A percentile compares a stretch with the other conserved stretches of the same genome.
Conservation (phyloP, 2,797 vertebrate genomes). For the Synanceia verrucosa region DNA sequence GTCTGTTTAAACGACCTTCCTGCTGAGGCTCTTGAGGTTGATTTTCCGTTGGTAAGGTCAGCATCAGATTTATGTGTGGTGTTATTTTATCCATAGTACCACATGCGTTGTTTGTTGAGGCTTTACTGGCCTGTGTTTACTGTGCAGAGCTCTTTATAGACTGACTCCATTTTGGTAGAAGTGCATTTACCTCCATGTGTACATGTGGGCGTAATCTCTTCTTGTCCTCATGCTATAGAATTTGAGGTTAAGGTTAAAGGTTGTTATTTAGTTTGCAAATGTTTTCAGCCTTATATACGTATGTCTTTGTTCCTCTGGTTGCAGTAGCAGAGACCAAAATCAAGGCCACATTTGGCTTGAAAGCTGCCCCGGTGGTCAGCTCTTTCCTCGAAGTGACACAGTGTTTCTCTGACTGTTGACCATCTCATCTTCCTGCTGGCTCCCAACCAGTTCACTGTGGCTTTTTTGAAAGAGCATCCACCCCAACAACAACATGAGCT, state of each 20-base stretch:
- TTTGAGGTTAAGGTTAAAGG: conserved; percentile 62
- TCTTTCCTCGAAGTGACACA: conserved; percentile 77
- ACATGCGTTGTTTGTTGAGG: conserved; percentile 15
- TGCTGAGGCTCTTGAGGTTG: neutral
- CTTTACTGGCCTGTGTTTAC: neutral
- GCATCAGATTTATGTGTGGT: conserved; percentile 5
- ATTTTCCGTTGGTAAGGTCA: conserved; percentile 26
- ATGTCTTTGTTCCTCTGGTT: conserved; percentile 57
- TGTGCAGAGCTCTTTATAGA: conserved; percentile 3
- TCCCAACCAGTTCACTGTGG: conserved; percentile 50
- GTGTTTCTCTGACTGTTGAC: conserved; percentile 63
- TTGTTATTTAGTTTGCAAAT: conserved; percentile 57
- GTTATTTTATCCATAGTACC: conserved; percentile 13
- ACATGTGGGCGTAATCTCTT: conserved; percentile 48
- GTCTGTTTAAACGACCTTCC: neutral
- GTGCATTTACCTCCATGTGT: conserved; percentile 14
- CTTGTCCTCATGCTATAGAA: conserved; percentile 57
- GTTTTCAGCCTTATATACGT: conserved; percentile 46
- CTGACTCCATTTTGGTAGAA: conserved; percentile 11
- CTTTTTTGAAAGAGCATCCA: conserved; percentile 55
- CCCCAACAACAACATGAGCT: conserved; percentile 60
- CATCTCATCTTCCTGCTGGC: conserved; percentile 52
- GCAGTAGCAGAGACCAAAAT: conserved; percentile 44
- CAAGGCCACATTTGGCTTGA: conserved; percentile 50
- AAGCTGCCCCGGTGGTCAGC: conserved; percentile 52